Evolutionary conservation across 2,113 vertebrate genomes (phyloP), one percentile per base, ranked within the genome.

Genomic region (Atlantisia rogersi): DNA sequence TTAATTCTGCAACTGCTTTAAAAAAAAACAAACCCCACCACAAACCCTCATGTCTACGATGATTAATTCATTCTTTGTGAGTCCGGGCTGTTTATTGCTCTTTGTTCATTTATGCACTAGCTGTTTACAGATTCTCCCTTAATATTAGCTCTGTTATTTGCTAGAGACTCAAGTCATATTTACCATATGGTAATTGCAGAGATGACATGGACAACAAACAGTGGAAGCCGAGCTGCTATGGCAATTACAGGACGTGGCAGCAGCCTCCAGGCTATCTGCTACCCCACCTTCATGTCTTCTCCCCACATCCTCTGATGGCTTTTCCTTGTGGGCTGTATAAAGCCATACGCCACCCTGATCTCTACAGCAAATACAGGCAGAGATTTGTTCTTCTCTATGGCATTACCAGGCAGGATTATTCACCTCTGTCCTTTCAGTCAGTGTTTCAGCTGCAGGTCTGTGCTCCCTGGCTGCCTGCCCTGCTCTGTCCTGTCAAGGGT

Each of bases 111-210:
- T 97, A 73, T 60, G 80, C 90, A 81, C 70, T 94, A 90, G 84
- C 88, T 97, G 95, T 96, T 96, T 97, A 95, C 94, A 94, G 91
- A 96, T 92, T 96, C 62, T 76, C 55, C 92, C 84, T 92, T 95
- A 97, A 95, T 95, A 96, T 92, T 94, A 88, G 90, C 77, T 95
- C 83, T 87, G 77, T 93, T 94, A 93, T 82, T 97, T 97, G 93
- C 95, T 63, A 67, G 90, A 91, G 90, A 94, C 76, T 91, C 65
- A 92, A 96, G 94, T 88, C 87, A 65, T 94, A 97, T 95, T 95
- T 95, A 95, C 91, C 86, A 92, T 92, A 96, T 64, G 82, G 87
- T 96, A 97, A 95, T 94, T 94, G 86, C 92, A 90, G 87, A 82
- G 82, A 94, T 75, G 90, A 93, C 95, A 92, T 8, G 74, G 86